These are phyloP conservation scores for Argya squamiceps DNA, from an alignment of 2,797 vertebrate species.

Conservation along the genomic window DNA sequence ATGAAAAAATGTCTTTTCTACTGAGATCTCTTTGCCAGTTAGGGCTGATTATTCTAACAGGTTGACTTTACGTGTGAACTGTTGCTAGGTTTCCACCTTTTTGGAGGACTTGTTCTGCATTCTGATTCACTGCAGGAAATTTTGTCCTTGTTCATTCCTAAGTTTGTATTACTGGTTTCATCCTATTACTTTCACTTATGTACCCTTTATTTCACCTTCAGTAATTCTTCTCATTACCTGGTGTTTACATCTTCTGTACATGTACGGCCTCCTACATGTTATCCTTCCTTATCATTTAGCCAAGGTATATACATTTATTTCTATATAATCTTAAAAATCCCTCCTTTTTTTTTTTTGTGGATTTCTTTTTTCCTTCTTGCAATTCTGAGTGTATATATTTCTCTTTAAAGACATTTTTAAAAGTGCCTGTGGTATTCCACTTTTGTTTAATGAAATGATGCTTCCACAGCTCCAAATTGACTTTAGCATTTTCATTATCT, in stretches of 20 bases:
- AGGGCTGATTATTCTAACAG: neutral
- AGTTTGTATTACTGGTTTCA: slow-evolving; percentile 45
- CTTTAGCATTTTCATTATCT: slow-evolving; percentile 25
- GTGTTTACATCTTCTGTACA: slow-evolving; percentile 50
- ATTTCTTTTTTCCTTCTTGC: neutral
- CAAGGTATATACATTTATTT: slow-evolving; percentile 7
- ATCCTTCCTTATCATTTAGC: slow-evolving; percentile 11
- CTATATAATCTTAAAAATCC: neutral
- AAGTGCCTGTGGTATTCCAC: slow-evolving; percentile 1
- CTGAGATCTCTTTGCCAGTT: neutral
- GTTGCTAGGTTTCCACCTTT: neutral
- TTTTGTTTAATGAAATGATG: slow-evolving; percentile 13
- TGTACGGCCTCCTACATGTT: slow-evolving; percentile 23
- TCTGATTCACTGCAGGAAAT: slow-evolving; percentile 33
- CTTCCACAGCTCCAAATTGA: neutral
- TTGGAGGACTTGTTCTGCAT: slow-evolving; percentile 24
- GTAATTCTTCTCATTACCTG: slow-evolving; percentile 29
- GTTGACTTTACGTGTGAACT: neutral
- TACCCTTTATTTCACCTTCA: slow-evolving; percentile 55
- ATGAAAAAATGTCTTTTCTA: neutral
- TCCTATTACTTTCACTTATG: slow-evolving; percentile 29
- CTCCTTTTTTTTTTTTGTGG: neutral
- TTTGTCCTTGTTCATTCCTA: slow-evolving; percentile 39
- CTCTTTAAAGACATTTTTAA: slow-evolving; percentile 7
- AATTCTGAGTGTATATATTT: slow-evolving; percentile 1